These are phyloP conservation scores for Speoplatyrhinus poulsoni DNA, from an alignment of 2,113 vertebrate species.

Conservation along the genomic window DNA sequence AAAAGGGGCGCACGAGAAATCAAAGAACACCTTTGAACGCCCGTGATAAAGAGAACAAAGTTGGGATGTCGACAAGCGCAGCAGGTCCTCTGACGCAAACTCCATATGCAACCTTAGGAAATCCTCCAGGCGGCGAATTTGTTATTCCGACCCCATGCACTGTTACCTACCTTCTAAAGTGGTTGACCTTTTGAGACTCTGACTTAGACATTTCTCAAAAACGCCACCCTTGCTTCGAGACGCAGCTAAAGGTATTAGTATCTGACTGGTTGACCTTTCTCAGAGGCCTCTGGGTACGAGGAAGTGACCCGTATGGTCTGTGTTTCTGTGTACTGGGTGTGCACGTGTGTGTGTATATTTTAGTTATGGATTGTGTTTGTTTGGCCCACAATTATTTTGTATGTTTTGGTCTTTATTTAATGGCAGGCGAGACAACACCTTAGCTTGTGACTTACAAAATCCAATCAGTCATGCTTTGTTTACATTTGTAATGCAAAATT, in stretches of 20 bases:
- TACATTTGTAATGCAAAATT: conserved; percentile 32
- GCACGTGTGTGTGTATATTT: conserved; percentile 1
- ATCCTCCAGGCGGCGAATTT: conserved; percentile 51
- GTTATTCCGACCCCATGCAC: conserved; percentile 64
- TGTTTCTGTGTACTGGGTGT: conserved; percentile 28
- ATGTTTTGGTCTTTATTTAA: conserved; percentile 26
- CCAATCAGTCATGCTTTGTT: conserved; percentile 23
- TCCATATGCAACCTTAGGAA: conserved; percentile 54
- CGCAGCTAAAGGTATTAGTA: conserved; percentile 71
- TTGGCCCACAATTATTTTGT: not conserved
- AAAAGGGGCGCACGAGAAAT: conserved; percentile 40
- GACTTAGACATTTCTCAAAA: conserved; percentile 59
- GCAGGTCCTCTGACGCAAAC: conserved; percentile 39
- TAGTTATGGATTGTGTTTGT: conserved; percentile 23
- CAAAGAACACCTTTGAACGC: conserved; percentile 39
- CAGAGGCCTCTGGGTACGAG: conserved; percentile 67
- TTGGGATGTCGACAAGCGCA: conserved; percentile 52
- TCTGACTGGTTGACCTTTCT: conserved; percentile 65
- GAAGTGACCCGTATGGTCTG: conserved; percentile 60
- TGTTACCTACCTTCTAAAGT: conserved; percentile 39
- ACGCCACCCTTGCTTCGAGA: conserved; percentile 57
- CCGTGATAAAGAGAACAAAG: conserved; percentile 31
- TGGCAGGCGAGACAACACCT: conserved; percentile 1
- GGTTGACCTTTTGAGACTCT: conserved; percentile 62
- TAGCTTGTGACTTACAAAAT: not conserved